These are phyloP conservation scores for Pedionomus torquatus DNA, from an alignment of 2,113 vertebrate genomes.

Conservation along the genomic window DNA sequence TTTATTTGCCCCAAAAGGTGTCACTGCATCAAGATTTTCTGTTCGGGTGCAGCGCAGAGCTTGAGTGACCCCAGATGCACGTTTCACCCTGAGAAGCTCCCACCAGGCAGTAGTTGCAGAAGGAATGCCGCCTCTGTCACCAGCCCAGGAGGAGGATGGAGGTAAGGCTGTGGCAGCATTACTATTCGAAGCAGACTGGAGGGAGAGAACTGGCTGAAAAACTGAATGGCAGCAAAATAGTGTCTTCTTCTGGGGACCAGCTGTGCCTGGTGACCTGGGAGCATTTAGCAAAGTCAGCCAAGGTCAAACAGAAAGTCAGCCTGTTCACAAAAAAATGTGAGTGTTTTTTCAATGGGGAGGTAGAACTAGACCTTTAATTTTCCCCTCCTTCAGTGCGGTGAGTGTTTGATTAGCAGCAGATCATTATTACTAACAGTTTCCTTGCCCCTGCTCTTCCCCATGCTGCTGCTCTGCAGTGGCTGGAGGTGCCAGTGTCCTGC, in stretches of 20 bases:
- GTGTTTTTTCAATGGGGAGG: rapidly evolving
- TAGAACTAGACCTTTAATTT: not conserved
- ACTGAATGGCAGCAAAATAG: not conserved
- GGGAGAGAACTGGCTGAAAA: not conserved
- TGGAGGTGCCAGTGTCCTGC: not conserved
- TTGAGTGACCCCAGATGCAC: rapidly evolving
- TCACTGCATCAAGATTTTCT: not conserved
- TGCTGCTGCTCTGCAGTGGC: not conserved
- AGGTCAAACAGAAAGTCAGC: not conserved
- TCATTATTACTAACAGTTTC: rapidly evolving
- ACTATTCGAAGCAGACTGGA: not conserved
- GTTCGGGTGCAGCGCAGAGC: not conserved
- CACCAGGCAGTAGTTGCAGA: rapidly evolving
- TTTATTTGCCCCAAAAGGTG: not conserved
- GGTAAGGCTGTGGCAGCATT: not conserved
- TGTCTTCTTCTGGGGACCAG: not conserved
- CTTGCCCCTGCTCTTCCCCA: not conserved
- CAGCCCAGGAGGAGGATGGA: not conserved
- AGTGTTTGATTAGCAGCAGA: not conserved
- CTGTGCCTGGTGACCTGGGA: rapidly evolving
- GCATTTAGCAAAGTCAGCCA: not conserved
- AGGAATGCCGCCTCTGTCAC: rapidly evolving
- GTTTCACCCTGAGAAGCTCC: rapidly evolving
- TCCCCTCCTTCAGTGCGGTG: too few species aligned
- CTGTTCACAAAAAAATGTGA: rapidly evolving